These are phyloP conservation scores for Sigmodon hispidus DNA, from an alignment of 2,113 vertebrate species.

Conservation along the genomic window DNA sequence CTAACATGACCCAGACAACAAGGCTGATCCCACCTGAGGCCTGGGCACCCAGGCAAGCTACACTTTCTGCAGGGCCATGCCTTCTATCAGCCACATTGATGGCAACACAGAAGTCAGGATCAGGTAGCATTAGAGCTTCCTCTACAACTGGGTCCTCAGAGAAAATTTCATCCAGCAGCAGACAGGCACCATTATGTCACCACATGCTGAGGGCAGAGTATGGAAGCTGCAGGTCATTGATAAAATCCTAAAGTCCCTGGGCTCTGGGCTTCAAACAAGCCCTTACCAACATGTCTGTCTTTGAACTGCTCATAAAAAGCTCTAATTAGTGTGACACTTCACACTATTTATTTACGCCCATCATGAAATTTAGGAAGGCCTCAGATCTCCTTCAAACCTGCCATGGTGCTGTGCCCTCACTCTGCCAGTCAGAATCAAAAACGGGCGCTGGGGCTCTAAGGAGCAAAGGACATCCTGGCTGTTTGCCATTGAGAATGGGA, in stretches of 20 bases:
- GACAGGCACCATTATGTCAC: background rate
- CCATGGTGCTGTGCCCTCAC: background rate
- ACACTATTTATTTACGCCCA: conserved; percentile 29
- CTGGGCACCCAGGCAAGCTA: background rate
- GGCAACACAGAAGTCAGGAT: accelerated
- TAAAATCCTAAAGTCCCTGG: conserved; percentile 25
- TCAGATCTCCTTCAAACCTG: conserved; percentile 67
- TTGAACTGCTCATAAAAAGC: conserved; percentile 72
- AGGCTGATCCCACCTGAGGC: background rate
- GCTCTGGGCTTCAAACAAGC: conserved; percentile 54
- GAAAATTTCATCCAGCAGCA: background rate
- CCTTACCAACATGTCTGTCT: conserved; percentile 48
- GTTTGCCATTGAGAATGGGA: conserved; percentile 5
- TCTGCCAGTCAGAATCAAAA: conserved; percentile 83
- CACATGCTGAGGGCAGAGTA: accelerated
- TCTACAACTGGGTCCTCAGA: accelerated
- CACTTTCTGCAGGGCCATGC: accelerated
- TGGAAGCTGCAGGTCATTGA: background rate
- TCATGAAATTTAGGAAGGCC: conserved; percentile 16
- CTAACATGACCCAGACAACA: accelerated
- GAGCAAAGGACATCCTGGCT: conserved; percentile 74
- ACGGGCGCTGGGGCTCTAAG: conserved; percentile 80
- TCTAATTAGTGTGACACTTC: background rate
- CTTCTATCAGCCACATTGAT: accelerated
- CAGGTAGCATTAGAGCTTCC: accelerated